These are phyloP conservation scores for Eublepharis macularius DNA, from an alignment of 2,113 vertebrate species.

Conservation along the genomic window DNA sequence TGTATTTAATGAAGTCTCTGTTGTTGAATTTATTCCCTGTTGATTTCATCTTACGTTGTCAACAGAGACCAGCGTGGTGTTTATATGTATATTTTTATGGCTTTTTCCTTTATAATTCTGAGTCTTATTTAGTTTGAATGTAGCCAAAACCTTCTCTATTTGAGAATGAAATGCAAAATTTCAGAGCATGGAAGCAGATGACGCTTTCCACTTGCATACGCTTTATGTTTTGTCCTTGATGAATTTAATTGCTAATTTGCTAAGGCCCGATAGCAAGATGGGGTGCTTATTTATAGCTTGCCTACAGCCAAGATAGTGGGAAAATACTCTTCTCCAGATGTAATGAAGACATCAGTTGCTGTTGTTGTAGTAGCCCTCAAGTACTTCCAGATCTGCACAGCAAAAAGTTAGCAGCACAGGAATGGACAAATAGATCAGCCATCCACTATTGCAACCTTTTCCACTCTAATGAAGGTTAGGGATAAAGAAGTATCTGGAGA, in stretches of 20 bases:
- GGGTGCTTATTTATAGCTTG: neutral
- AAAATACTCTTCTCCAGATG: neutral
- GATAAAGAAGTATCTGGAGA: neutral
- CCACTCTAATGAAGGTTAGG: neutral
- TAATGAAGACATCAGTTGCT: neutral
- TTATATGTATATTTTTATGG: neutral
- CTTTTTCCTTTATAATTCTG: neutral
- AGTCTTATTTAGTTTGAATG: constrained; percentile 19
- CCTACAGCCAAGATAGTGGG: neutral
- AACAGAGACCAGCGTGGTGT: neutral
- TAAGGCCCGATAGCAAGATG: neutral
- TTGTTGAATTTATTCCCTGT: constrained; percentile 4
- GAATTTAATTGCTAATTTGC: constrained; percentile 23
- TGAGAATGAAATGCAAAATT: neutral
- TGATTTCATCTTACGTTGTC: neutral
- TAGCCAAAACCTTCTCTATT: neutral
- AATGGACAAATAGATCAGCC: neutral
- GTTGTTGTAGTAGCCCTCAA: neutral
- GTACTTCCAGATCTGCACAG: neutral
- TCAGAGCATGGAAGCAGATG: neutral
- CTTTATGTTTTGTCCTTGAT: neutral
- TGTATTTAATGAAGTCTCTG: neutral
- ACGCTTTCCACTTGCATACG: neutral
- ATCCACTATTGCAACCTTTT: neutral
- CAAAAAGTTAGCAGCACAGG: neutral